Evolutionary conservation across 2,797 vertebrate genomes (phyloP).

Genomic region (Steatocranus sp.): DNA sequence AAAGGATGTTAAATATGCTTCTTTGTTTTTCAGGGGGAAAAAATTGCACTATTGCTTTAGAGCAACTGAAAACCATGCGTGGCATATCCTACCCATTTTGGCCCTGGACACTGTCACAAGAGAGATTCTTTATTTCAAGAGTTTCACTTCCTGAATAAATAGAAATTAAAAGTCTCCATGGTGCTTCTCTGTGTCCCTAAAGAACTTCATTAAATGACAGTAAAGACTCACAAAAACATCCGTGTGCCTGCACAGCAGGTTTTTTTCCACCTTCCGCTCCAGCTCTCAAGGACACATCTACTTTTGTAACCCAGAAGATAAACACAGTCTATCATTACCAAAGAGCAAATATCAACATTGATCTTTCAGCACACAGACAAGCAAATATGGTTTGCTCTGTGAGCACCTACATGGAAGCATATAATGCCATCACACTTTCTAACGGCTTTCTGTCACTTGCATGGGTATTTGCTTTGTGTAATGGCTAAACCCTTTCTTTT

Average conservation of each 20-base stretch:
- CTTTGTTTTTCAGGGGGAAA: neutral
- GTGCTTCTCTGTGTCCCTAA: neutral
- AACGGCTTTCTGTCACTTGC: neutral
- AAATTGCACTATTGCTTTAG: neutral
- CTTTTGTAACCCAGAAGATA: slow-evolving; percentile 42
- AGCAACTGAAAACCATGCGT: neutral
- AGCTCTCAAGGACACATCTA: slow-evolving; percentile 18
- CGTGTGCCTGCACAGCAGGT: neutral
- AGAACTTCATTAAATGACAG: neutral
- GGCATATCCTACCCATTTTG: neutral
- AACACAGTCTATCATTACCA: slow-evolving; percentile 17
- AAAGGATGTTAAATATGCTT: neutral
- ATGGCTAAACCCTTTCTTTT: neutral
- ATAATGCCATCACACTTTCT: neutral
- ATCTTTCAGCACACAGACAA: neutral
- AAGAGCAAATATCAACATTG: slow-evolving; percentile 46
- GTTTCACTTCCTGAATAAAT: neutral
- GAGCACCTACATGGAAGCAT: neutral
- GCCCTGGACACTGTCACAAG: neutral
- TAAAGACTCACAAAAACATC: neutral
- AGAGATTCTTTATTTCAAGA: neutral
- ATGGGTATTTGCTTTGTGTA: neutral
- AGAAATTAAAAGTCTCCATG: neutral
- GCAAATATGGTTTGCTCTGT: slow-evolving; percentile 5
- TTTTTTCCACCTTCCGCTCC: neutral